These are phyloP conservation scores for Bucco capensis DNA, from an alignment of 2,113 vertebrate species.

Conservation along the genomic window DNA sequence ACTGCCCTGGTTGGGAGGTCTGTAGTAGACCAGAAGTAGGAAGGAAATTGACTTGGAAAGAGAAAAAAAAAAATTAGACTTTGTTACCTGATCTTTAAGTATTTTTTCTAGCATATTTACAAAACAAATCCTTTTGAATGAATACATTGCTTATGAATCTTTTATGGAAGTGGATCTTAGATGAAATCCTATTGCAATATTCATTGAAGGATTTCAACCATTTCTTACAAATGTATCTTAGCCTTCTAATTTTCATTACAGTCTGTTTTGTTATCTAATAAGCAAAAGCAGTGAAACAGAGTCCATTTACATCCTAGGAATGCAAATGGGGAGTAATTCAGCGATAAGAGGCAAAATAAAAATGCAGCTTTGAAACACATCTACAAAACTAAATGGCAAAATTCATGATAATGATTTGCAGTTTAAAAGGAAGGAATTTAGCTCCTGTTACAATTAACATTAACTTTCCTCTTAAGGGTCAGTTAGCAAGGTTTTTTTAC, in stretches of 20 bases:
- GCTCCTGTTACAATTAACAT: neutral
- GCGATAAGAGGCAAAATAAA: neutral
- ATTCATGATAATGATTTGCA: neutral
- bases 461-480: neutral
- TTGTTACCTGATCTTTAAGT: neutral
- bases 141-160: neutral
- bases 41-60: neutral
- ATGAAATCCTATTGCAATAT: constrained; percentile 28
- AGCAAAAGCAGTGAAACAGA: neutral
- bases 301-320: neutral
- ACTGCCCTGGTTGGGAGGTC: too few relatives aligned
- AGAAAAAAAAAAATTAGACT: neutral
- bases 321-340: neutral
- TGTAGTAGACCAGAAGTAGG: neutral
- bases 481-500: neutral
- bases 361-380: neutral
- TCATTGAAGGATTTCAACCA: constrained; percentile 10
- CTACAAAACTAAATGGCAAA: neutral
- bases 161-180: neutral
- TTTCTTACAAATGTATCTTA: neutral
- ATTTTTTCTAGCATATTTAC: neutral
- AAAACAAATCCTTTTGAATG: neutral
- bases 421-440: neutral
- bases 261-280: constrained; percentile 17
- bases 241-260: neutral